Percentiles rank a stretch among this genome's conserved stretches.
Conservation (phyloP, 1,140 invertebrate species). For the Bombus consobrinus region DNA sequence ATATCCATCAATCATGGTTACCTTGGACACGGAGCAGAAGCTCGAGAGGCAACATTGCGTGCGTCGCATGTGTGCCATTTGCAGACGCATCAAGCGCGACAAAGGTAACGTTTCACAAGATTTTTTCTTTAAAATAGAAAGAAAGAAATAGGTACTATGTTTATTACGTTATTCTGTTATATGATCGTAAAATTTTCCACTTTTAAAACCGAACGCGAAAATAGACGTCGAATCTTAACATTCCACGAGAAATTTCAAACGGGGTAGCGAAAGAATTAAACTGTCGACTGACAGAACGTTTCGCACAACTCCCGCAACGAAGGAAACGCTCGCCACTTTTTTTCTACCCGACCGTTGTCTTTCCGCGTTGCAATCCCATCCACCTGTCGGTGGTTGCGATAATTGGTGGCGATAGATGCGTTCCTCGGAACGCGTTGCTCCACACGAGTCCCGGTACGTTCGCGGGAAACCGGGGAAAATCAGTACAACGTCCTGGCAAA, state of each 20-base stretch:
- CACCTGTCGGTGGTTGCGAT: constrained; percentile 53
- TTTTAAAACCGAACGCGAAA: too few species aligned
- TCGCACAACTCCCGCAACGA: constrained; percentile 48
- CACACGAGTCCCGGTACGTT: constrained; percentile 13
- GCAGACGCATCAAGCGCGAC: constrained; percentile 81
- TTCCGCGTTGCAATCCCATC: constrained; percentile 55
- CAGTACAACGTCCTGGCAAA: constrained; percentile 21
- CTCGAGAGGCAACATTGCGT: constrained; percentile 81
- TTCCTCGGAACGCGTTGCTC: constrained; percentile 29
- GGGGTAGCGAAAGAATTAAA: constrained; percentile 34
- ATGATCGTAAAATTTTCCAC: too few species aligned
- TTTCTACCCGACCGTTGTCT: constrained; percentile 6
- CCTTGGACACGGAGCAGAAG: constrained; percentile 81
- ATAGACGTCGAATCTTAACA: too few species aligned
- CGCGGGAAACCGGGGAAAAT: constrained; percentile 39
- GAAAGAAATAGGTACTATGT: too few species aligned
- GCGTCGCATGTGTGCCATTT: constrained; percentile 82
- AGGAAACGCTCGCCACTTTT: constrained; percentile 7
- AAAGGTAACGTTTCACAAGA: constrained; percentile 76
- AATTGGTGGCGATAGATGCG: constrained; percentile 50
- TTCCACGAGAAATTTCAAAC: too few species aligned
- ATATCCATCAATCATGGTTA: constrained; percentile 76
- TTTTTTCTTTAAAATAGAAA: neutral
- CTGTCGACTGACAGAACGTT: neutral
- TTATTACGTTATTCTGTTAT: too few species aligned